Conservation (phyloP, 2,888 invertebrate species). For the Oeneis ivallda region DNA sequence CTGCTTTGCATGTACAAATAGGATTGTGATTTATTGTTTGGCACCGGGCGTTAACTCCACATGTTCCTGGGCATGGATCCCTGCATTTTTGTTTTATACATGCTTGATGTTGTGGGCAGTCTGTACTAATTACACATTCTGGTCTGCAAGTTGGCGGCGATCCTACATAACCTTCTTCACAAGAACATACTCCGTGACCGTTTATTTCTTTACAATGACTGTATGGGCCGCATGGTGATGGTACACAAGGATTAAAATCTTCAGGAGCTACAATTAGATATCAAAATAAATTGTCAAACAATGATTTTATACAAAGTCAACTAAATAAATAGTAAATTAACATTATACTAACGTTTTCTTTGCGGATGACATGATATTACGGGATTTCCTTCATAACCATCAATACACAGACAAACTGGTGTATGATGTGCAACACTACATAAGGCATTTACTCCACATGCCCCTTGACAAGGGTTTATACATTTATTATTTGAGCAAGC, state of each 20-base stretch:
- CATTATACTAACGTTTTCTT: slow-evolving; percentile 65
- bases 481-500: slow-evolving; percentile 94
- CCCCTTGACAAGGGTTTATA: slow-evolving; percentile 90
- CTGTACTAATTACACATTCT: slow-evolving; percentile 89
- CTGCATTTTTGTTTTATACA: slow-evolving; percentile 88
- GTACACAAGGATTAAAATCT: slow-evolving; percentile 84
- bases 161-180: slow-evolving; percentile 87
- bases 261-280: slow-evolving; percentile 64
- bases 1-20: slow-evolving; percentile 88
- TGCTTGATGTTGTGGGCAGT: slow-evolving; percentile 87
- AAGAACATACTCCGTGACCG: slow-evolving; percentile 89
- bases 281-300: slow-evolving; percentile 15
- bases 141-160: slow-evolving; percentile 89
- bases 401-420: slow-evolving; percentile 89
- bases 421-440: slow-evolving; percentile 91
- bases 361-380: slow-evolving; percentile 79
- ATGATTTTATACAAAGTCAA: background rate
- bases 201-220: slow-evolving; percentile 87
- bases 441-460: slow-evolving; percentile 90
- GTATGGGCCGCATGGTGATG: slow-evolving; percentile 90
- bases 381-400: slow-evolving; percentile 91
- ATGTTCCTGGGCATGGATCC: slow-evolving; percentile 89
- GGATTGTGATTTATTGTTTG: slow-evolving; percentile 90
- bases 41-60: slow-evolving; percentile 87
- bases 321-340: background rate